Conservation (phyloP, 2,797 vertebrate genomes). For the Myotis findleyi region DNA sequence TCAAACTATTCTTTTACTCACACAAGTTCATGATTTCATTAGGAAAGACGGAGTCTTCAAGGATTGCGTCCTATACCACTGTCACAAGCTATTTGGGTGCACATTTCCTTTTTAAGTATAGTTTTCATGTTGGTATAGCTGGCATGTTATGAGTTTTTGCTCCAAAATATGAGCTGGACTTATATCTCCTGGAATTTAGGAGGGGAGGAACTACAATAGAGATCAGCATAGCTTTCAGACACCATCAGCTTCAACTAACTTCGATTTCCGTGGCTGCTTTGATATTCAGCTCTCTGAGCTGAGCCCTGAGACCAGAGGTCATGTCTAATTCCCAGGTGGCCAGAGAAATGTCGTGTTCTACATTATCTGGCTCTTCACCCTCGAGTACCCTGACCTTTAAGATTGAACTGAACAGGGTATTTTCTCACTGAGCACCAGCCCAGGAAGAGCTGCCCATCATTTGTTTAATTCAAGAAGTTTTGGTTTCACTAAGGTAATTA, state of each 20-base stretch:
- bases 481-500: neutral
- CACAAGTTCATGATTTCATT: neutral
- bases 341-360: neutral
- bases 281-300: neutral
- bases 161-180: neutral
- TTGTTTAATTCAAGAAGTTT: neutral
- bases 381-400: neutral
- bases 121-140: neutral
- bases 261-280: neutral
- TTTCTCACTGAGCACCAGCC: neutral
- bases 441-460: neutral
- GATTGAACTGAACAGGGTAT: neutral
- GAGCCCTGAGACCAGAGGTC: neutral
- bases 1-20: neutral
- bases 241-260: neutral
- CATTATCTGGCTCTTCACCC: neutral
- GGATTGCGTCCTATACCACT: neutral
- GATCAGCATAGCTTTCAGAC: neutral
- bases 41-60: neutral
- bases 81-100: neutral
- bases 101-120: neutral
- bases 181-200: slow-evolving; percentile 18
- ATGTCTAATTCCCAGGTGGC: neutral
- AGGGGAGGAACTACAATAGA: neutral
- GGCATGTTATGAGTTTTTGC: neutral